A percentile compares a stretch with the other conserved stretches of the same genome.
These are phyloP conservation scores for Molossus molossus DNA, from an alignment of 2,797 vertebrate genomes.

Conservation along the genomic window DNA sequence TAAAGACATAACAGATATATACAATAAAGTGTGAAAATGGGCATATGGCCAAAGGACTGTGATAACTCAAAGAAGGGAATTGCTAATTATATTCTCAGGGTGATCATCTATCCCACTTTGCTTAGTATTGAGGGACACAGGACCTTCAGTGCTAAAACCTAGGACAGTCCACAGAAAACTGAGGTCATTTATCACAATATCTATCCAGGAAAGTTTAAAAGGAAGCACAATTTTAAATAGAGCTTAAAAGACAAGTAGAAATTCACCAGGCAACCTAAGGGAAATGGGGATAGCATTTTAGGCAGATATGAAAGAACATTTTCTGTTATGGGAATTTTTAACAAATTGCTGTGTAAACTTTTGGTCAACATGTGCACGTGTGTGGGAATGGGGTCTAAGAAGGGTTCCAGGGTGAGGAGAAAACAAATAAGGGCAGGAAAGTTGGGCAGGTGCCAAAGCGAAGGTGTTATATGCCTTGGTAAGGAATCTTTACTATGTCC, in stretches of 20 bases:
- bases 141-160: background rate
- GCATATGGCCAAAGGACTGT: background rate
- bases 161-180: background rate
- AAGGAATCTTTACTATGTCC: background rate
- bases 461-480: background rate
- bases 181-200: background rate
- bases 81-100: background rate
- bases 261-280: slow-evolving; percentile 9
- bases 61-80: background rate
- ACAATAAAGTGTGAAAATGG: background rate
- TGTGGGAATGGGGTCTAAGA: background rate
- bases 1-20: slow-evolving; percentile 32
- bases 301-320: background rate
- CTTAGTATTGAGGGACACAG: background rate
- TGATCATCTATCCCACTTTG: slow-evolving; percentile 3
- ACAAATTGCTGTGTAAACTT: slow-evolving; percentile 20
- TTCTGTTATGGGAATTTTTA: background rate
- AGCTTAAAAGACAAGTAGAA: slow-evolving; percentile 20
- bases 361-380: background rate
- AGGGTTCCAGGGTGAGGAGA: background rate
- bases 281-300: background rate
- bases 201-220: background rate
- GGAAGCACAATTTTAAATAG: slow-evolving; percentile 45
- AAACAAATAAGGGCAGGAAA: slow-evolving; percentile 23
- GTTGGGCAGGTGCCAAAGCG: background rate